Conservation (phyloP, 64 coral and sea anemone species). For the Exaiptasia diaphana region DNA sequence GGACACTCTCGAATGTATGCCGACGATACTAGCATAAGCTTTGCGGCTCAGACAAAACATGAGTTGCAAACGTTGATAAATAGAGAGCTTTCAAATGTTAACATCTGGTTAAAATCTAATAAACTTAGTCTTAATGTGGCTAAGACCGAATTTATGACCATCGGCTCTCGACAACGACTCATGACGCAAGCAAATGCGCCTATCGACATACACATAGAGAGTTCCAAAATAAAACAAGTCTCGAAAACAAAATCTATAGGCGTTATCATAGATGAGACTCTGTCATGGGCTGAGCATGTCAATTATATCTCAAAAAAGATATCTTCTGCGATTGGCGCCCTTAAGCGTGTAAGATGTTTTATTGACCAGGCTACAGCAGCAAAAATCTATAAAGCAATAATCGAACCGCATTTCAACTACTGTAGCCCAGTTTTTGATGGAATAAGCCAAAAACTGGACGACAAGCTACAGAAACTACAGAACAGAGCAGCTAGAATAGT, state of each 20-base stretch:
- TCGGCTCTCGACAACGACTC: not conserved
- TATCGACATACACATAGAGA: not conserved
- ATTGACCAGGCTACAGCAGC: conserved; percentile 21
- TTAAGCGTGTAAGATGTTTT: not conserved
- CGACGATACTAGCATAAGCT: conserved; percentile 25
- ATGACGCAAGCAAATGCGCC: not conserved
- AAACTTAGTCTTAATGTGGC: conserved; percentile 26
- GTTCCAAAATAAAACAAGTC: not conserved
- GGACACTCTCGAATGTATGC: conserved; percentile 20
- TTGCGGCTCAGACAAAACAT: not conserved
- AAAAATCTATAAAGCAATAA: conserved; percentile 46
- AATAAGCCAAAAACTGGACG: not conserved
- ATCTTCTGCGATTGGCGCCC: conserved; percentile 4
- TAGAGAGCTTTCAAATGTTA: not conserved
- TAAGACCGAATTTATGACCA: not conserved
- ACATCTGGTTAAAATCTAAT: conserved; percentile 14
- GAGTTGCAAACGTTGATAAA: not conserved
- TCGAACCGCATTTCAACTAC: conserved; percentile 45
- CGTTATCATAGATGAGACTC: conserved; percentile 37
- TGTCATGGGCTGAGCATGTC: conserved; percentile 8
- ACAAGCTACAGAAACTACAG: conserved; percentile 38
- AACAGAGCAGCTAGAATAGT: conserved; percentile 22
- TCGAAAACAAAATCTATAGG: conserved; percentile 13
- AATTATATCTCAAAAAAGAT: conserved; percentile 21
- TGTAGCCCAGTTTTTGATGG: conserved; percentile 14